Conservation (phyloP, 2,888 invertebrate genomes). For the Lasioglossum figueresi region DNA sequence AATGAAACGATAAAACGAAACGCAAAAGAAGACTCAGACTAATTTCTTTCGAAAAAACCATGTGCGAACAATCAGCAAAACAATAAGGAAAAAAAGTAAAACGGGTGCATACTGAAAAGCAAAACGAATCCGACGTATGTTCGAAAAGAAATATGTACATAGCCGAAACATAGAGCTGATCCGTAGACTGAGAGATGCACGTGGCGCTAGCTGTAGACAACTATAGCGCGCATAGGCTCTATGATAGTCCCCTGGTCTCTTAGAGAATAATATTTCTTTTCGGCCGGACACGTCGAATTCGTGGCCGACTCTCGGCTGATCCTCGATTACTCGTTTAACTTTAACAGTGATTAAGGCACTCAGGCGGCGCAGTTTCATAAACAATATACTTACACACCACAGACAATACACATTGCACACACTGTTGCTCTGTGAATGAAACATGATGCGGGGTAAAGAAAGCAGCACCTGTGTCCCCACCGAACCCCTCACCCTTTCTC, state of each 20-base stretch:
- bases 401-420: conserved; percentile 75
- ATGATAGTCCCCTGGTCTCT: not conserved
- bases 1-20: not conserved
- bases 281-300: conserved; percentile 36
- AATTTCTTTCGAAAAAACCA: not conserved
- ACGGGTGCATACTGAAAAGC: not conserved
- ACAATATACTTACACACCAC: conserved; percentile 65
- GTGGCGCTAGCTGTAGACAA: not conserved
- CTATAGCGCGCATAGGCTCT: not conserved
- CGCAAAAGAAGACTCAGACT: not conserved
- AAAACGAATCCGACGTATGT: conserved; percentile 41
- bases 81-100: not conserved
- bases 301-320: not conserved
- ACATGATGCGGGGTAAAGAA: conserved; percentile 63
- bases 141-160: conserved; percentile 49
- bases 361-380: conserved; percentile 41
- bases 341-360: conserved; percentile 32
- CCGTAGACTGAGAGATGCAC: conserved; percentile 1
- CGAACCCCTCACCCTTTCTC: conserved; percentile 14
- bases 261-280: conserved; percentile 33
- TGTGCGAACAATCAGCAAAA: not conserved
- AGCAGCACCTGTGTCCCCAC: conserved; percentile 27
- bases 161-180: not conserved
- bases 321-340: not conserved
- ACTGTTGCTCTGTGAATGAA: conserved; percentile 67